phyloP scores from a whole-genome alignment of 1,140 invertebrate genomes.

The Pseudomyrmex flavicornis region DNA sequence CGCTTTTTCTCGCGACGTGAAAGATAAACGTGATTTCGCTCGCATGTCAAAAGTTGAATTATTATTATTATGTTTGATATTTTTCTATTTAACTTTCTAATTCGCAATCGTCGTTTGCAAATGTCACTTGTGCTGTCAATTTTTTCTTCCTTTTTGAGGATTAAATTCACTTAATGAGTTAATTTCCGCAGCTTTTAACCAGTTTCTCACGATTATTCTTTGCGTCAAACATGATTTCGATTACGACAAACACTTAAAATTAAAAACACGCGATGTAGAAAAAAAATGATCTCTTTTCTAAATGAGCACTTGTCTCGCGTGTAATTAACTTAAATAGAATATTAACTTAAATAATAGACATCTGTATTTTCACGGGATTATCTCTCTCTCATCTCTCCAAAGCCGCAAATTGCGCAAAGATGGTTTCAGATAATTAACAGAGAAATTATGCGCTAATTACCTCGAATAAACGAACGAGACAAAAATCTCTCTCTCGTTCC shows the following conservation, averaged over 20 bases:
- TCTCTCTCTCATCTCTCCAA: slow-evolving; percentile 11
- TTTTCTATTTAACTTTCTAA: slow-evolving; percentile 48
- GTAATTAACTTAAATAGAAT: neutral
- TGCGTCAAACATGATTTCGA: neutral
- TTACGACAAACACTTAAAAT: too few species aligned
- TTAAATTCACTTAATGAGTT: slow-evolving; percentile 20
- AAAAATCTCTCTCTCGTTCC: slow-evolving; percentile 43
- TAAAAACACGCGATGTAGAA: too few species aligned
- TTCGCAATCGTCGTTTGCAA: slow-evolving; percentile 24
- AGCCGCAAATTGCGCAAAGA: neutral
- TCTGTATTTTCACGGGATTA: neutral
- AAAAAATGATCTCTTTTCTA: too few species aligned
- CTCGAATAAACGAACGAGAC: slow-evolving; percentile 30
- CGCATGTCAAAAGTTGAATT: neutral
- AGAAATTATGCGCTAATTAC: neutral
- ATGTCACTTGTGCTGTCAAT: slow-evolving; percentile 36
- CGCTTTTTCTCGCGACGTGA: slow-evolving; percentile 3
- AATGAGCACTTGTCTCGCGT: too few species aligned
- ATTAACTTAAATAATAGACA: slow-evolving; percentile 15
- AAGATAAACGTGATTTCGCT: slow-evolving; percentile 34
- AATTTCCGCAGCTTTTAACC: neutral
- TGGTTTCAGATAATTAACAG: slow-evolving; percentile 22
- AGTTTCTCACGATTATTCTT: neutral
- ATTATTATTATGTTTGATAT: slow-evolving; percentile 30
- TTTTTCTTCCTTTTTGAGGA: slow-evolving; percentile 16